Conservation (phyloP, 1,140 invertebrate genomes). For the Chlorops oryzae region DNA sequence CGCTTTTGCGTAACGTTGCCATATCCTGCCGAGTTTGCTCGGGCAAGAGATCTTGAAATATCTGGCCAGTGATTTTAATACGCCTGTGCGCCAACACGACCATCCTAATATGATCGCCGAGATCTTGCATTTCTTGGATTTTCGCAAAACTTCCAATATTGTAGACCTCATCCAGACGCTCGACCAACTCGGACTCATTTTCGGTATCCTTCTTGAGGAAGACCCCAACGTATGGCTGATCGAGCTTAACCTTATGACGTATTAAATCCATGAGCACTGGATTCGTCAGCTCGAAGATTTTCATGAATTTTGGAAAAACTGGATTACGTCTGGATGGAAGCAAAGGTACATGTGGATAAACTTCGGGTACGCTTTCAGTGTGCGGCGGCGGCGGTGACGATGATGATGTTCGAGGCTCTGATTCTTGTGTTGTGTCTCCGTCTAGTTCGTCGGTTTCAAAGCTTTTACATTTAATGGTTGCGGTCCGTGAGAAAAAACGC, state of each 20-base stretch:
- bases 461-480: too few species aligned
- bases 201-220: slow-evolving; percentile 90
- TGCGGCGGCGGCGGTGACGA: too few species aligned
- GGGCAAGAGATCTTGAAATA: slow-evolving; percentile 60
- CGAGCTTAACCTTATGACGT: slow-evolving; percentile 83
- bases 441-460: too few species aligned
- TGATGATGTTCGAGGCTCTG: too few species aligned
- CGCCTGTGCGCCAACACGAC: slow-evolving; percentile 88
- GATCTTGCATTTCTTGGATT: slow-evolving; percentile 92
- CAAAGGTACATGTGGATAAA: too few species aligned
- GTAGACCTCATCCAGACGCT: slow-evolving; percentile 78
- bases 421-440: too few species aligned
- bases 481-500: too few species aligned
- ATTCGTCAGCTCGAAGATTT: slow-evolving; percentile 87
- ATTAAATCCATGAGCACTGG: slow-evolving; percentile 80
- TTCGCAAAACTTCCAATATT: slow-evolving; percentile 90
- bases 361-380: too few species aligned
- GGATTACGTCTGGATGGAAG: too few species aligned
- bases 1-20: slow-evolving; percentile 11
- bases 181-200: slow-evolving; percentile 77
- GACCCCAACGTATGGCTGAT: slow-evolving; percentile 92
- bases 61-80: slow-evolving; percentile 67
- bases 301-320: slow-evolving; percentile 94
- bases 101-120: slow-evolving; percentile 79
- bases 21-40: slow-evolving; percentile 45